A percentile compares a stretch with the other conserved stretches of the same genome.
Evolutionary conservation across 2,113 vertebrate genomes (phyloP).

Genomic region (Choloepus hoffmanni): DNA sequence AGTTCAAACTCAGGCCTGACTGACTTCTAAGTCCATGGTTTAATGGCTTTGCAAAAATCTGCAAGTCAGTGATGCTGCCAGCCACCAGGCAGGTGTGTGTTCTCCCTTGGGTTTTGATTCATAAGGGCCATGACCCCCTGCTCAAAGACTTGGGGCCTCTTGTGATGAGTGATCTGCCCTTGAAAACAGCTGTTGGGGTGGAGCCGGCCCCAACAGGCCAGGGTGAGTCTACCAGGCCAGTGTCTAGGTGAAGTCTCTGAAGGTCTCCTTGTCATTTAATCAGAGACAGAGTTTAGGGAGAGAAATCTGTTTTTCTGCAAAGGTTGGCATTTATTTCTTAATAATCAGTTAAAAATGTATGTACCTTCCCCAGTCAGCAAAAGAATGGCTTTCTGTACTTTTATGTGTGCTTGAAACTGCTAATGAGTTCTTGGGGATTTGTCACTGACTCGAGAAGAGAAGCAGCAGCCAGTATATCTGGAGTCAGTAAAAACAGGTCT

Average conservation of each 20-base stretch:
- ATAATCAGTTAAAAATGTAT: conserved; percentile 74
- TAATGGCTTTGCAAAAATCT: conserved; percentile 24
- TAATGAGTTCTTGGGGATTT: conserved; percentile 67
- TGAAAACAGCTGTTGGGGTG: neutral
- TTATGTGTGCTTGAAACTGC: conserved; percentile 40
- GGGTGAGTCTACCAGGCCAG: neutral
- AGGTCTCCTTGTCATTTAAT: conserved; percentile 26
- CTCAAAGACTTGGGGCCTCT: neutral
- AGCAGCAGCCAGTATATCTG: conserved; percentile 38
- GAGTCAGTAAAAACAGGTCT: conserved; percentile 46
- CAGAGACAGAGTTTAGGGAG: conserved; percentile 18
- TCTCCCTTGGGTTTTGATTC: conserved; percentile 37
- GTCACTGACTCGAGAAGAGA: conserved; percentile 47
- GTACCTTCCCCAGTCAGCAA: conserved; percentile 59
- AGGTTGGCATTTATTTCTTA: conserved; percentile 75
- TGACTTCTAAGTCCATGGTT: conserved; percentile 8
- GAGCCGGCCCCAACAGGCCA: fast-evolving
- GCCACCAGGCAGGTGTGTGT: neutral
- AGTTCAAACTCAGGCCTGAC: neutral
- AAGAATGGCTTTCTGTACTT: conserved; percentile 66
- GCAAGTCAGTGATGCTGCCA: neutral
- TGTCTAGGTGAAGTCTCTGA: neutral
- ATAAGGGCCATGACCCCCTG: neutral
- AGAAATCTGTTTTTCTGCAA: conserved; percentile 66
- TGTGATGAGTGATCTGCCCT: conserved; percentile 9